These are phyloP conservation scores for Masticophis lateralis DNA, from an alignment of 2,797 vertebrate species.

Conservation along the genomic window DNA sequence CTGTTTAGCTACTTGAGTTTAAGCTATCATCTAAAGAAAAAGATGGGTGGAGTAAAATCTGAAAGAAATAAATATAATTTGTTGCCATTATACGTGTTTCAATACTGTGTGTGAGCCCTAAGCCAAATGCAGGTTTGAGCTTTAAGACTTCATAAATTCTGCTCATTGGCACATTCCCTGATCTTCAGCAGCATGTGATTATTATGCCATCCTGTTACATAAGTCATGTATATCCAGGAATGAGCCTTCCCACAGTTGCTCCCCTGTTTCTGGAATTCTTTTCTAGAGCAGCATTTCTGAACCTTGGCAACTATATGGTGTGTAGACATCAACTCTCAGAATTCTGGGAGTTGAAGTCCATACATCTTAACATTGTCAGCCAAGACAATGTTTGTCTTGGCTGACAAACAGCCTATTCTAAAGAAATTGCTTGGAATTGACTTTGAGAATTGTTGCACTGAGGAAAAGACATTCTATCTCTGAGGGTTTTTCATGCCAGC, in stretches of 20 bases:
- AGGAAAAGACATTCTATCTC: background rate
- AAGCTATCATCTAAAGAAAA: background rate
- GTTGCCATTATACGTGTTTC: background rate
- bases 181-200: background rate
- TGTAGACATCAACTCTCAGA: background rate
- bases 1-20: background rate
- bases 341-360: background rate
- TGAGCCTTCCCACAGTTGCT: background rate
- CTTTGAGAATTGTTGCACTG: background rate
- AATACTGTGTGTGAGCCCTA: background rate
- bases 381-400: background rate
- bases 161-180: background rate
- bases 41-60: background rate
- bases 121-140: background rate
- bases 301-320: background rate
- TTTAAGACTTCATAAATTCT: background rate
- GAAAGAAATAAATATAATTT: background rate
- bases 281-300: background rate
- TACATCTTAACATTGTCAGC: background rate
- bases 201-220: background rate
- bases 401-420: background rate
- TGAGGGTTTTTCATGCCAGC: background rate
- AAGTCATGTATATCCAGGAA: background rate
- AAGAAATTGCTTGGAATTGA: background rate
- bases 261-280: background rate